Evolutionary conservation across 2,797 vertebrate species (phyloP).

Genomic region (Onychomys arenicola): DNA sequence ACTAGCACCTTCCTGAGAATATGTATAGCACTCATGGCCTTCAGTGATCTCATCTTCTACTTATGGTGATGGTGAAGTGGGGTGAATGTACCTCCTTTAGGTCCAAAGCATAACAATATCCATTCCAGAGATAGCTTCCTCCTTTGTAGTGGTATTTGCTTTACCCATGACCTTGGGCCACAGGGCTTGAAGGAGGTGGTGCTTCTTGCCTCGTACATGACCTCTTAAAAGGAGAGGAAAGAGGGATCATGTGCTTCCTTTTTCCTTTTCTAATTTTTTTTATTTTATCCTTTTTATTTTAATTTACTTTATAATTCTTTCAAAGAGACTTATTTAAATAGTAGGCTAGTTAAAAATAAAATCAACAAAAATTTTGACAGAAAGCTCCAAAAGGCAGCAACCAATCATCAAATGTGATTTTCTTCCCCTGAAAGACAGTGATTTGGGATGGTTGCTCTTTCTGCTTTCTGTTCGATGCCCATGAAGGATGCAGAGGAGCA

Average conservation of each 20-base stretch:
- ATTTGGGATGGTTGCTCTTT: constrained; percentile 95
- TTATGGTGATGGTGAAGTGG: neutral
- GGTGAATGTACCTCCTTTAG: neutral
- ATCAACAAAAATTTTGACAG: neutral
- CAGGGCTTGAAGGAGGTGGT: too few species aligned
- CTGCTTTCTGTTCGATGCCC: constrained; percentile 96
- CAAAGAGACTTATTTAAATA: constrained; percentile 42
- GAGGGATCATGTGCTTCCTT: too few species aligned
- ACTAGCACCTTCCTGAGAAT: neutral
- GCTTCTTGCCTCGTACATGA: too few species aligned
- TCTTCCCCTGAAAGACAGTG: constrained; percentile 96
- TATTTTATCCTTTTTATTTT: too few species aligned
- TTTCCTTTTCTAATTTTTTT: too few species aligned
- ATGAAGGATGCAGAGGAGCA: constrained; percentile 95
- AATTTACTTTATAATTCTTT: neutral
- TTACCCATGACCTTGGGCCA: too few species aligned
- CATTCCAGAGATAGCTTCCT: neutral
- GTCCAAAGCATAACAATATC: neutral
- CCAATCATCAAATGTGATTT: constrained; percentile 95
- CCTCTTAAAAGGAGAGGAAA: too few species aligned
- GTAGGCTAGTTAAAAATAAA: neutral
- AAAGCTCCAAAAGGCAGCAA: constrained; percentile 52
- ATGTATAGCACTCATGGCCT: neutral
- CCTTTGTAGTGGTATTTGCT: too few species aligned
- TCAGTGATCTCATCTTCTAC: neutral